These are phyloP conservation scores for Melanotaenia boesemani DNA, from an alignment of 2,797 vertebrate genomes.

Conservation along the genomic window DNA sequence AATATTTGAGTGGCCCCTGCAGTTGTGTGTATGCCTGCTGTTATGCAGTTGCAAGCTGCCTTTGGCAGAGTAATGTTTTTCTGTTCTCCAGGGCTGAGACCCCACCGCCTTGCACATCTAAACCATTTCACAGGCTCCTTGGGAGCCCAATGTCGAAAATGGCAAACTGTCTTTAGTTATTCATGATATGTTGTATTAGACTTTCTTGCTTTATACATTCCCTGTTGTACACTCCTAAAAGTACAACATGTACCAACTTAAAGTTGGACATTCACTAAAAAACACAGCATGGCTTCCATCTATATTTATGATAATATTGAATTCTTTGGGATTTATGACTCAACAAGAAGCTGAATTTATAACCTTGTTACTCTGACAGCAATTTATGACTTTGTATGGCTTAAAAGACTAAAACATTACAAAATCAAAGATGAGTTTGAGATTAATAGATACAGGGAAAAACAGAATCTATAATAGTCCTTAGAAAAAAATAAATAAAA, in stretches of 20 bases:
- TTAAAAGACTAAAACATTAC: slow-evolving; percentile 21
- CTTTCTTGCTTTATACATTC: slow-evolving; percentile 43
- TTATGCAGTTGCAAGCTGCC: slow-evolving; percentile 60
- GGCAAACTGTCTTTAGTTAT: slow-evolving; percentile 73
- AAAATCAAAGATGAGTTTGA: slow-evolving; percentile 35
- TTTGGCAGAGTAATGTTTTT: slow-evolving; percentile 54
- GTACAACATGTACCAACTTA: slow-evolving; percentile 6
- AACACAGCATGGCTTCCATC: slow-evolving; percentile 39
- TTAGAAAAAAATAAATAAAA: slow-evolving; percentile 7
- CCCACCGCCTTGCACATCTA: slow-evolving; percentile 47
- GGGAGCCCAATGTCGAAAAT: slow-evolving; percentile 52
- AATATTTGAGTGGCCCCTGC: slow-evolving; percentile 78
- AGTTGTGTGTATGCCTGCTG: slow-evolving; percentile 59
- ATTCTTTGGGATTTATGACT: slow-evolving; percentile 19
- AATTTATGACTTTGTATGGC: slow-evolving; percentile 11
- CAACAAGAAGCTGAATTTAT: slow-evolving; percentile 8
- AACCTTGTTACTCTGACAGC: neutral
- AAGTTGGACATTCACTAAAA: slow-evolving; percentile 8
- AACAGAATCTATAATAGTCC: slow-evolving; percentile 30
- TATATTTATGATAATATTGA: slow-evolving; percentile 34
- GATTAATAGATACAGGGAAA: slow-evolving; percentile 39
- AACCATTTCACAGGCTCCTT: slow-evolving; percentile 64
- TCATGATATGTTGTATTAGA: slow-evolving; percentile 74
- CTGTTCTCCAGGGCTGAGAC: slow-evolving; percentile 65
- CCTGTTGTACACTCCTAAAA: slow-evolving; percentile 19